Evolutionary conservation across 2,888 invertebrate species (phyloP).

Genomic region (Habrosyne pyritoides): DNA sequence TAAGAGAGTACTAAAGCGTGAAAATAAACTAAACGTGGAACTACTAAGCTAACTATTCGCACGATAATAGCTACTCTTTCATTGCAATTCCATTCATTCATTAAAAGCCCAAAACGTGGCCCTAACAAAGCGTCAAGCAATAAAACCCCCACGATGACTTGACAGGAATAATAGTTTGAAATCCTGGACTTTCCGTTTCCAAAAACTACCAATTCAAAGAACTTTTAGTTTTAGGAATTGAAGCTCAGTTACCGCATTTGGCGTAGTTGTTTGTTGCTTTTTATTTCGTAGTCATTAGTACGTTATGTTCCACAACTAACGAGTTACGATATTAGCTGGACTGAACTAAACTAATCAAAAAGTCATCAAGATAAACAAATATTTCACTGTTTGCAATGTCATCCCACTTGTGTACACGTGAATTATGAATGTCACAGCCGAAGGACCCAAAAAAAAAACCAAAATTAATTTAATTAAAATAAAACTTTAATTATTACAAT

Average conservation of each 20-base stretch:
- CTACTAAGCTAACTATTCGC: too few species aligned
- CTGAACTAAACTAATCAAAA: slow-evolving; percentile 11
- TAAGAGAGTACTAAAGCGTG: background rate
- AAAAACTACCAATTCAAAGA: background rate
- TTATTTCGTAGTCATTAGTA: background rate
- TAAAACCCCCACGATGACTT: background rate
- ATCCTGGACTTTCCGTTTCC: background rate
- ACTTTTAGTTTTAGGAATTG: background rate
- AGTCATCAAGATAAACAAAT: slow-evolving; percentile 32
- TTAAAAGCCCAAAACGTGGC: background rate
- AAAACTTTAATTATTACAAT: too few species aligned
- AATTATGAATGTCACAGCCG: too few species aligned
- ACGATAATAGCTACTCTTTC: too few species aligned
- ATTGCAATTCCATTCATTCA: background rate
- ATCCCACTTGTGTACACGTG: slow-evolving; percentile 21
- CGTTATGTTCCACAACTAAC: background rate
- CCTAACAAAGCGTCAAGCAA: background rate
- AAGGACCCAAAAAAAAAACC: too few species aligned
- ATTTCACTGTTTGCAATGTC: slow-evolving; percentile 25
- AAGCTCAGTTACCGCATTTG: background rate
- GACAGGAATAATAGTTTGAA: background rate
- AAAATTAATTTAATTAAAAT: too few species aligned
- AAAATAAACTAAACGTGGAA: background rate
- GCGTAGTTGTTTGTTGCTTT: background rate
- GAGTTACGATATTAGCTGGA: background rate